Evolutionary conservation across 2,797 vertebrate species (phyloP), one percentile per base, ranked within the genome.

Genomic region (Enteromius argenteus): DNA sequence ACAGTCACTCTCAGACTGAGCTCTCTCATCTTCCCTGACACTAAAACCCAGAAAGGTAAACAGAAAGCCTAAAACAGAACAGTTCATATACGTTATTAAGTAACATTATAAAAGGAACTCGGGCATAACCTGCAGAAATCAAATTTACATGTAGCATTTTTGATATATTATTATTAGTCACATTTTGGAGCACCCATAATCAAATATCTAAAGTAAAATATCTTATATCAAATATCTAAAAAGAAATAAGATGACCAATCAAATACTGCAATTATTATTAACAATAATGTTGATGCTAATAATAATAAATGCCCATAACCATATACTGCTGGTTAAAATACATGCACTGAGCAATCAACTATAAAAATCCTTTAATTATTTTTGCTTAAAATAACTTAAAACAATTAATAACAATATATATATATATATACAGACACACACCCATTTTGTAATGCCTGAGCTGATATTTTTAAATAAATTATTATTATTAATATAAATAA

Each of bases 21-120:
- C 82, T 83, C 27, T 30, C 62, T 30, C 56, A 66, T 75, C 67
- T 58, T 75, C 44, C 49, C 35, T 73, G 37, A 58, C 81, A 79
- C 56, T 68, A 81, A 78, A 85, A 83, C 64, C 69, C 71, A 39
- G 72, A 77, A 81, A 81, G 72, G 77, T 62, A 60, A 71, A 72
- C 21, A 60, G 44, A 80, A 37, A 82, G 58, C 11, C 64, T 88
- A 44, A 79, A 81, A 68, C 76, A 71, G 39, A 56, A 80, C 62
- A 56, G 78, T 62, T 58, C 46, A 19, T 62, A 51, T 74, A 37
- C 11, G 42, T 30, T 68, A 39, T 32, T 62, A 6, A 44, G 17
- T 73, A 15, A 75, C 19, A 56, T 3, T 62, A 62, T 35, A 72
- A 60, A 62, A 35, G 10, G 17, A 56, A 46, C 5, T 5, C 14